These are phyloP conservation scores for Motacilla tschutschensis DNA, from an alignment of 2,113 vertebrate species.

Conservation along the genomic window DNA sequence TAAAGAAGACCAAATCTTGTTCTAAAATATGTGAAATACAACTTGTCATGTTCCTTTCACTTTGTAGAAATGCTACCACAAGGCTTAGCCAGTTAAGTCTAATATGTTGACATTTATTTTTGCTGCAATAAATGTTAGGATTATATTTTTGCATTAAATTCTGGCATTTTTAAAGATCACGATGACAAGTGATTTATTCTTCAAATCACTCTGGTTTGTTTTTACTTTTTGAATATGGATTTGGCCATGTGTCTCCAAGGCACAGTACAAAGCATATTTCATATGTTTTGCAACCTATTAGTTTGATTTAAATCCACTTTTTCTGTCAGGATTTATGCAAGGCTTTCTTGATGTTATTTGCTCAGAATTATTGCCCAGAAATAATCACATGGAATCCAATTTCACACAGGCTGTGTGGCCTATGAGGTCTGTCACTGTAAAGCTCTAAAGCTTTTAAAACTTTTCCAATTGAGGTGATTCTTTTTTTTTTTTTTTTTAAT, in stretches of 20 bases:
- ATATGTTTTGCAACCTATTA: conserved; percentile 78
- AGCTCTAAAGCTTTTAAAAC: conserved; percentile 57
- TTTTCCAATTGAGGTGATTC: conserved; percentile 55
- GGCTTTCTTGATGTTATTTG: conserved; percentile 76
- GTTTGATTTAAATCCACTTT: conserved; percentile 82
- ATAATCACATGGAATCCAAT: conserved; percentile 79
- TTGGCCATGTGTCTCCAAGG: conserved; percentile 77
- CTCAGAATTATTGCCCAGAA: conserved; percentile 78
- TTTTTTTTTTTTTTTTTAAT: neutral
- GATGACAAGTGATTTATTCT: conserved; percentile 83
- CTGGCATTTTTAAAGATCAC: conserved; percentile 84
- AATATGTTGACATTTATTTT: conserved; percentile 86
- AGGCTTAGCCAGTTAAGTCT: conserved; percentile 79
- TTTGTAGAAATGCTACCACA: conserved; percentile 76
- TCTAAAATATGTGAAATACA: conserved; percentile 79
- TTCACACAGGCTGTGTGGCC: conserved; percentile 73
- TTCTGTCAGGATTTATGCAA: conserved; percentile 75
- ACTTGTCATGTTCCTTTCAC: conserved; percentile 77
- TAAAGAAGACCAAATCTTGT: conserved; percentile 76
- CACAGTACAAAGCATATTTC: conserved; percentile 74
- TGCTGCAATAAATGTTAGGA: conserved; percentile 82
- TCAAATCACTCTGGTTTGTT: conserved; percentile 78
- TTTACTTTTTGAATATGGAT: conserved; percentile 79
- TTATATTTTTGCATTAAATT: conserved; percentile 85
- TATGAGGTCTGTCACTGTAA: conserved; percentile 55